Evolutionary conservation across 1,140 invertebrate genomes (phyloP).

Genomic region (Rhopalosiphum padi): DNA sequence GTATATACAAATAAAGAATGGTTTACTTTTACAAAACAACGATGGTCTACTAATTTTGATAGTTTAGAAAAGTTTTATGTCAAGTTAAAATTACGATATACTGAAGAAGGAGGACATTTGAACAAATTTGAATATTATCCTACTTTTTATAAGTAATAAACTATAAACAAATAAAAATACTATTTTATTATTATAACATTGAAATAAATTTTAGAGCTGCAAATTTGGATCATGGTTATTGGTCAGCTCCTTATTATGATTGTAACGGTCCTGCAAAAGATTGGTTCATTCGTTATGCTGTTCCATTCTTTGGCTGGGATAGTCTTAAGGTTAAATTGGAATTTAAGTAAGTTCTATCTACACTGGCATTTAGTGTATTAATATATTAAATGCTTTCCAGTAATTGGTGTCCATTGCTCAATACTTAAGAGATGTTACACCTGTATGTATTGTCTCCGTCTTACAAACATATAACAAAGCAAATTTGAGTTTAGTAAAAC

Average conservation of each 20-base stretch:
- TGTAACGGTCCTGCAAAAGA: constrained; percentile 90
- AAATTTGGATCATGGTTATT: constrained; percentile 86
- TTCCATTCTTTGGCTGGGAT: constrained; percentile 97
- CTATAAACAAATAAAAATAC: neutral
- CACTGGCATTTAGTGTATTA: neutral
- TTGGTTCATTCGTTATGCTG: constrained; percentile 94
- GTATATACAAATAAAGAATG: constrained; percentile 84
- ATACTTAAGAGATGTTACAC: neutral
- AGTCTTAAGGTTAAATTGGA: constrained; percentile 87
- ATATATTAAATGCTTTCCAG: neutral
- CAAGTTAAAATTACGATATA: constrained; percentile 90
- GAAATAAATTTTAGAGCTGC: constrained; percentile 71
- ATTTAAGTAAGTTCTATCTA: constrained; percentile 83
- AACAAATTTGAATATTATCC: constrained; percentile 91
- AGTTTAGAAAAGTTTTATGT: constrained; percentile 89
- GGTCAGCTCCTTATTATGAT: constrained; percentile 93
- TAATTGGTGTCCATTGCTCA: neutral
- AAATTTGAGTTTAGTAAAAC: no score
- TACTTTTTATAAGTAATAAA: constrained; percentile 75
- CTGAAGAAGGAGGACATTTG: constrained; percentile 81
- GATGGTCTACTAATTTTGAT: constrained; percentile 94
- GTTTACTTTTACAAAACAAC: constrained; percentile 87
- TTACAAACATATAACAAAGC: no score
- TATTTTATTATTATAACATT: neutral
- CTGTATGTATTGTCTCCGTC: no score